Conservation (phyloP, 2,888 invertebrate species). For the Melanchra persicariae region DNA sequence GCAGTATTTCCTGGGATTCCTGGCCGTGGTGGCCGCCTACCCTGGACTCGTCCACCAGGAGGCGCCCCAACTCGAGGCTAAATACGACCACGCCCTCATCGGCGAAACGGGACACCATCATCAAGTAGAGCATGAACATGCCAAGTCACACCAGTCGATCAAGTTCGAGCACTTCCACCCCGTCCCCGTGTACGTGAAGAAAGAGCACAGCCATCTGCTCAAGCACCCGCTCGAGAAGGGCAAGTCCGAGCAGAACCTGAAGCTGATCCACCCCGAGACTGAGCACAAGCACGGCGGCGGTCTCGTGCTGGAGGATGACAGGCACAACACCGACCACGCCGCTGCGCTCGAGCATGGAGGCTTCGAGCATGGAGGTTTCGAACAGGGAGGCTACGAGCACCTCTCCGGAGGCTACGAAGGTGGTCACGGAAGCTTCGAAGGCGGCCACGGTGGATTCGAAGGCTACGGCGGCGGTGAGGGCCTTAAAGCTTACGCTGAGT, state of each 20-base stretch:
- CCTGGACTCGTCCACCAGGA: slow-evolving; percentile 87
- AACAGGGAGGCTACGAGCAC: slow-evolving; percentile 68
- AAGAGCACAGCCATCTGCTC: slow-evolving; percentile 92
- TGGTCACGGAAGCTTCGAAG: slow-evolving; percentile 63
- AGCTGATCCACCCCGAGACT: slow-evolving; percentile 91
- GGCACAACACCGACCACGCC: slow-evolving; percentile 82
- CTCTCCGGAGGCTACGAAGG: slow-evolving; percentile 67
- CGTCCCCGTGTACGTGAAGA: slow-evolving; percentile 93
- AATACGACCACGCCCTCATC: slow-evolving; percentile 82
- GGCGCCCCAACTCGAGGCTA: slow-evolving; percentile 82
- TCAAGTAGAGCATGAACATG: slow-evolving; percentile 92
- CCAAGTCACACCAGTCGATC: slow-evolving; percentile 93
- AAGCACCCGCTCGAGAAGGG: slow-evolving; percentile 92
- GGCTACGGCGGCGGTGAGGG: slow-evolving; percentile 83
- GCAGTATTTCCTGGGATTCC: slow-evolving; percentile 88
- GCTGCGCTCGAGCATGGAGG: slow-evolving; percentile 76
- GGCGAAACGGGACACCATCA: slow-evolving; percentile 91
- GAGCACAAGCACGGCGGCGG: slow-evolving; percentile 91
- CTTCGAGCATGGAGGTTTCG: slow-evolving; percentile 69
- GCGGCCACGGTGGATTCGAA: slow-evolving; percentile 70
- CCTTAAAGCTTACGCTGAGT: slow-evolving; percentile 82
- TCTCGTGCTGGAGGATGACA: slow-evolving; percentile 91
- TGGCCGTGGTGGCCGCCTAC: slow-evolving; percentile 86
- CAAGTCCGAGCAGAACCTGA: slow-evolving; percentile 91
- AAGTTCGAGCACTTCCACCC: slow-evolving; percentile 93